phyloP scores from a whole-genome alignment of 1,140 invertebrate species.

The Drosophila melanica region DNA sequence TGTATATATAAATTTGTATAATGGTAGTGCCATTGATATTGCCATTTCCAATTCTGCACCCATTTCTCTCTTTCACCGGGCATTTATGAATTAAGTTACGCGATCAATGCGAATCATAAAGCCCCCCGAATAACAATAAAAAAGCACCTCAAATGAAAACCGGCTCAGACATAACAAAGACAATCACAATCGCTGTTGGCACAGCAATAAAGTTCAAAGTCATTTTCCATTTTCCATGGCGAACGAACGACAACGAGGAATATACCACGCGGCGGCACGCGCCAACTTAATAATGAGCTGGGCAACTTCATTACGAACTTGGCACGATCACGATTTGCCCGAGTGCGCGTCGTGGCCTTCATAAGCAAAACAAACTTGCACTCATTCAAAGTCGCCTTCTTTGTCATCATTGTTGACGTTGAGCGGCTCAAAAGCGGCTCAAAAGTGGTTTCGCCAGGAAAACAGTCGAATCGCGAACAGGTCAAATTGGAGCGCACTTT shows the following conservation, averaged over 20 bases:
- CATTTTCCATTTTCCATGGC: constrained; percentile 71
- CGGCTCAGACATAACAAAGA: constrained; percentile 37
- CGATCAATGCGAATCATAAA: constrained; percentile 67
- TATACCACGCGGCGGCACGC: constrained; percentile 60
- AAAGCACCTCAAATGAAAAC: constrained; percentile 38
- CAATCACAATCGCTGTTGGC: constrained; percentile 22
- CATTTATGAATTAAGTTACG: constrained; percentile 79
- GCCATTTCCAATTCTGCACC: constrained; percentile 26
- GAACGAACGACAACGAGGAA: constrained; percentile 32
- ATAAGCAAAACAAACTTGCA: constrained; percentile 51
- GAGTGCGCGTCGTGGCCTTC: constrained; percentile 64
- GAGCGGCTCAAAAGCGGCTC: not conserved
- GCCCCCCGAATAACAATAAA: constrained; percentile 16
- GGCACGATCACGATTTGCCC: constrained; percentile 59
- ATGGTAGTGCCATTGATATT: constrained; percentile 5
- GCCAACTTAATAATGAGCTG: constrained; percentile 48
- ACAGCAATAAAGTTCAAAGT: constrained; percentile 81
- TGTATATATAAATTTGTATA: too few relatives aligned
- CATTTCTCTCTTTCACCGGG: constrained; percentile 38
- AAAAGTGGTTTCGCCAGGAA: constrained; percentile 56
- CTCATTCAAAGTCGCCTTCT: constrained; percentile 39
- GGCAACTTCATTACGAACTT: constrained; percentile 49
- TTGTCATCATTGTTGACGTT: not conserved
- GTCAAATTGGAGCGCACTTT: constrained; percentile 1
- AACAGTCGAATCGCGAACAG: not conserved